Conservation (phyloP, 1,140 invertebrate genomes). For the Cyclargus thomasi region DNA sequence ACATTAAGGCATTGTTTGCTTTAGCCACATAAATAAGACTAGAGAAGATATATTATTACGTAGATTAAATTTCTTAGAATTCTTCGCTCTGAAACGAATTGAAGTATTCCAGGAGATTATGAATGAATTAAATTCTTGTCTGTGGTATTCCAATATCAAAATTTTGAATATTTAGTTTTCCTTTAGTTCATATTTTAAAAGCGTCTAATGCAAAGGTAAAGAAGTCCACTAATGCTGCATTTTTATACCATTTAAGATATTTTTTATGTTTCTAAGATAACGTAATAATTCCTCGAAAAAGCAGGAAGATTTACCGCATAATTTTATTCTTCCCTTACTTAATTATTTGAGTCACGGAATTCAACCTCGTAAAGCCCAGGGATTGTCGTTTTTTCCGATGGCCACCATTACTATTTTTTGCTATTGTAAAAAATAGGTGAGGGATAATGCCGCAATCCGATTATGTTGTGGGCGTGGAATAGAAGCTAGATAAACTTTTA, state of each 20-base stretch:
- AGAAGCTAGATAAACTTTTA: conserved; percentile 16
- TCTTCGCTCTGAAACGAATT: background rate
- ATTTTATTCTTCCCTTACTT: conserved; percentile 64
- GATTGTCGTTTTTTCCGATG: conserved; percentile 63
- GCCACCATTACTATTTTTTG: conserved; percentile 57
- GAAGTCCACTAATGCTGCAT: too few species aligned
- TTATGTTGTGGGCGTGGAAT: conserved; percentile 52
- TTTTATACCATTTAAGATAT: too few species aligned
- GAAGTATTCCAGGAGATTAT: background rate
- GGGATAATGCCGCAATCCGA: conserved; percentile 68
- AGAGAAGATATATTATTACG: conserved; percentile 17
- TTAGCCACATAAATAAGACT: conserved; percentile 27
- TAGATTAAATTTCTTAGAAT: conserved; percentile 17
- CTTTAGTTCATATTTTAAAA: too few species aligned
- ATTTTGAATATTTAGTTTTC: too few species aligned
- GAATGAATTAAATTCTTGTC: too few species aligned
- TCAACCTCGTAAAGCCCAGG: conserved; percentile 60
- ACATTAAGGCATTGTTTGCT: conserved; percentile 27
- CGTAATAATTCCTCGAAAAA: background rate
- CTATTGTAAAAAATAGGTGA: conserved; percentile 62
- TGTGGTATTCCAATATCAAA: too few species aligned
- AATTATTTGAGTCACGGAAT: conserved; percentile 74
- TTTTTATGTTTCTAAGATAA: background rate
- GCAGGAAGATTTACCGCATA: conserved; percentile 58
- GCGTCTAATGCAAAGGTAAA: too few species aligned